Percentiles rank a stretch among this genome's conserved stretches.
These are phyloP conservation scores for Micronycteris hirsuta DNA, from an alignment of 2,113 vertebrate species.

Conservation along the genomic window DNA sequence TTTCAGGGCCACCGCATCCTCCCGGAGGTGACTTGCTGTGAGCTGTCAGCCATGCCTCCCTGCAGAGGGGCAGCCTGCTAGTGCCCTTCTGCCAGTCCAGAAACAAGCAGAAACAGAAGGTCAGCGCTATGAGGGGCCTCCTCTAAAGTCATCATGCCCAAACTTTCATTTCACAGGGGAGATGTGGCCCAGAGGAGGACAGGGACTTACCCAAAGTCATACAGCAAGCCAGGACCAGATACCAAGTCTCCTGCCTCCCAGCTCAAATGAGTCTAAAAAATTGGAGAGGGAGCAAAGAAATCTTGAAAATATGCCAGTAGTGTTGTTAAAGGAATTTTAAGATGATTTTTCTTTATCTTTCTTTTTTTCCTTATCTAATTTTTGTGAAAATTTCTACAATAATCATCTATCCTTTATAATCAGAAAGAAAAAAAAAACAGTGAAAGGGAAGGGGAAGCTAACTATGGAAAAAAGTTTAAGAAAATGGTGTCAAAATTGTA, in stretches of 20 bases:
- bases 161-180: slow-evolving; percentile 37
- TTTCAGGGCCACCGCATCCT: background rate
- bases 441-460: background rate
- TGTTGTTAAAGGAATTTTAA: background rate
- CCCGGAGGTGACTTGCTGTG: slow-evolving; percentile 64
- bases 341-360: background rate
- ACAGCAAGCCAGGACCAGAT: background rate
- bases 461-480: background rate
- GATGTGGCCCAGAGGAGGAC: slow-evolving; percentile 13
- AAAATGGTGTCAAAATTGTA: background rate
- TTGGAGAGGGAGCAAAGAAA: background rate
- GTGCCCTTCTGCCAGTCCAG: slow-evolving; percentile 57
- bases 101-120: slow-evolving; percentile 68
- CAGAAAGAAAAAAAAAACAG: background rate
- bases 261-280: background rate
- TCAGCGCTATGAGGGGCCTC: slow-evolving; percentile 12
- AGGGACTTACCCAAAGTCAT: slow-evolving; percentile 58
- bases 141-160: background rate
- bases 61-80: slow-evolving; percentile 56
- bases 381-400: background rate
- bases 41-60: slow-evolving; percentile 54
- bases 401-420: background rate
- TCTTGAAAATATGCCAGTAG: background rate
- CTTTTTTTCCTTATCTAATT: background rate
- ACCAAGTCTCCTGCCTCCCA: background rate